phyloP scores from a whole-genome alignment of 2,113 vertebrate genomes.

The Melanostigma gelatinosum region DNA sequence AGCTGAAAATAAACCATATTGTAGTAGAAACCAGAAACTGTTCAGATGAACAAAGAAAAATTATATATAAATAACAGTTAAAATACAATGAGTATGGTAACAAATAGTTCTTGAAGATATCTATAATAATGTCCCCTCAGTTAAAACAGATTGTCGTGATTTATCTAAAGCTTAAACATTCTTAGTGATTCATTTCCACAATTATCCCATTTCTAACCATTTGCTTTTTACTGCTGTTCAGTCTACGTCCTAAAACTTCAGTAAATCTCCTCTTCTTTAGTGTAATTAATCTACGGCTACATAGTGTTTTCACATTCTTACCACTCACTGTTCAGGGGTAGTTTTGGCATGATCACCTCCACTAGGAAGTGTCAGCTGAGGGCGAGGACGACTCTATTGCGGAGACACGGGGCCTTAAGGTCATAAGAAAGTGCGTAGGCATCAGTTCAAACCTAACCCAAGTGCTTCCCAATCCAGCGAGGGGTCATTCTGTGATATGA shows the following conservation, averaged over 20 bases:
- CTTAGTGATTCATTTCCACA: slow-evolving; percentile 37
- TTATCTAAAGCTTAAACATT: slow-evolving; percentile 57
- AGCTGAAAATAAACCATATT: slow-evolving; percentile 21
- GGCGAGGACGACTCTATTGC: background rate
- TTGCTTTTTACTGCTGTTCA: slow-evolving; percentile 23
- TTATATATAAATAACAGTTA: slow-evolving; percentile 73
- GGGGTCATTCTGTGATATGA: background rate
- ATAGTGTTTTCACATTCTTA: slow-evolving; percentile 65
- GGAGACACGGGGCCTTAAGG: slow-evolving; percentile 41
- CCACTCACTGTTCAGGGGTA: slow-evolving; percentile 22
- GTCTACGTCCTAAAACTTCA: slow-evolving; percentile 22
- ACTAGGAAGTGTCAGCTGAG: slow-evolving; percentile 25
- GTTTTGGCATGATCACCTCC: slow-evolving; percentile 72
- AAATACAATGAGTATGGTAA: slow-evolving; percentile 53
- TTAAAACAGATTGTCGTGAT: slow-evolving; percentile 64
- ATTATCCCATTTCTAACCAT: slow-evolving; percentile 35
- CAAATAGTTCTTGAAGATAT: slow-evolving; percentile 44
- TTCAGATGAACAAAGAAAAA: slow-evolving; percentile 33
- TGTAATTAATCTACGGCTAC: slow-evolving; percentile 39
- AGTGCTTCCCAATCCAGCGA: slow-evolving; percentile 42
- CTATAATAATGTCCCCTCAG: slow-evolving; percentile 40
- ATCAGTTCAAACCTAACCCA: slow-evolving; percentile 47
- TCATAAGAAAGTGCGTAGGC: slow-evolving; percentile 58
- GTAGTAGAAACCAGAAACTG: slow-evolving; percentile 9
- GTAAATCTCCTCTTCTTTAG: slow-evolving; percentile 57